Percentiles rank a stretch among this genome's conserved stretches.
These are phyloP conservation scores for Limnephilus lunatus DNA, from an alignment of 2,888 invertebrate genomes.

Conservation along the genomic window DNA sequence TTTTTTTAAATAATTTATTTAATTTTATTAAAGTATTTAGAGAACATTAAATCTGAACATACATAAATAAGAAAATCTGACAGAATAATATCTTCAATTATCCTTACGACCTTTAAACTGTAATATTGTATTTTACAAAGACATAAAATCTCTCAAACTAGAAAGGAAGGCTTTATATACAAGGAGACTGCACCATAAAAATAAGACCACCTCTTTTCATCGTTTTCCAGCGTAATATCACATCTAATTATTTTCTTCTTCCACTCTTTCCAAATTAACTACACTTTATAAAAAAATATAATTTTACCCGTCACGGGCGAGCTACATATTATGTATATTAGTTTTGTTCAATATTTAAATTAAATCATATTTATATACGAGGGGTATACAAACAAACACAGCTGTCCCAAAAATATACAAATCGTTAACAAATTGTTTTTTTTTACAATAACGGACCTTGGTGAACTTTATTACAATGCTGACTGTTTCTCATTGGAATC, in stretches of 20 bases:
- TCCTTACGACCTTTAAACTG: background rate
- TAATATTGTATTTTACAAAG: background rate
- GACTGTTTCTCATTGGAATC: too few relatives aligned
- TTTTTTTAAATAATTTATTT: background rate
- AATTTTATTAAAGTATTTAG: background rate
- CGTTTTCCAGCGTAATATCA: background rate
- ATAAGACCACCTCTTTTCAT: conserved; percentile 2
- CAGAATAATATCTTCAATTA: background rate
- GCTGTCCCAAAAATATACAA: background rate
- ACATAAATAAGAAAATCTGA: background rate
- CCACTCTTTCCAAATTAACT: background rate
- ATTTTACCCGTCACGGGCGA: background rate
- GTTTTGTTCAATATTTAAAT: background rate
- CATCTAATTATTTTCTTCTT: background rate
- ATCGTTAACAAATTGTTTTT: background rate
- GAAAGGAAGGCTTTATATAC: background rate
- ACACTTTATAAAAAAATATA: background rate
- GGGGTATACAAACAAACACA: background rate
- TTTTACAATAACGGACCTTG: background rate
- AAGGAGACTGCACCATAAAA: background rate
- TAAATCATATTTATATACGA: background rate
- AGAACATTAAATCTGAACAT: background rate
- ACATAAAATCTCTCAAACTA: background rate
- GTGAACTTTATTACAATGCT: background rate
- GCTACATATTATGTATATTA: background rate